Percentiles rank a stretch among this genome's conserved stretches.
Evolutionary conservation across 2,113 vertebrate species (phyloP).

Genomic region (Piprites chloris): DNA sequence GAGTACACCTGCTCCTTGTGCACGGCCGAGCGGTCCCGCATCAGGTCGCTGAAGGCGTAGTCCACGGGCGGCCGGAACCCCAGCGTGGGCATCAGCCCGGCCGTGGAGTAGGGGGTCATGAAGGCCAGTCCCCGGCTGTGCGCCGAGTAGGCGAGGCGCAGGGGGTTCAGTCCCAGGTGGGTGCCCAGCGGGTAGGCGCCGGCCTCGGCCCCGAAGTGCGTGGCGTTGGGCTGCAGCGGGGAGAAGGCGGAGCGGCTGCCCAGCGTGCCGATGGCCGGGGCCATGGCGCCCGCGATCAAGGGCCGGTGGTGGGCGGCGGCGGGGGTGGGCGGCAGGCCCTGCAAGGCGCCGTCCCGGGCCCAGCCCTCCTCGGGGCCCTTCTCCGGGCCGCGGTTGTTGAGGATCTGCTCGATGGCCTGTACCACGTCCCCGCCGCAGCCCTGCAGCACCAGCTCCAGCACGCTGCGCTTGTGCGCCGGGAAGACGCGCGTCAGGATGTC

Average conservation of each 20-base stretch:
- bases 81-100: constrained; percentile 93
- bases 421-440: constrained; percentile 98
- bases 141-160: constrained; percentile 94
- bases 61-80: constrained; percentile 98
- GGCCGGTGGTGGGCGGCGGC: constrained; percentile 82
- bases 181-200: constrained; percentile 87
- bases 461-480: constrained; percentile 93
- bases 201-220: constrained; percentile 89
- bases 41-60: constrained; percentile 98
- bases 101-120: constrained; percentile 97
- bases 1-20: constrained; percentile 93
- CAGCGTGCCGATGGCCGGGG: constrained; percentile 81
- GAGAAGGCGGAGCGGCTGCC: constrained; percentile 97
- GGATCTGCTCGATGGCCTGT: constrained; percentile 98
- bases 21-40: constrained; percentile 90
- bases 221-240: constrained; percentile 91
- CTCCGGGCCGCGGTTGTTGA: constrained; percentile 84
- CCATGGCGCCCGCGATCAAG: constrained; percentile 89
- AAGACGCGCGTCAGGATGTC: constrained; percentile 97
- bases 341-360: constrained; percentile 82
- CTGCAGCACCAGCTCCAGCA: constrained; percentile 95
- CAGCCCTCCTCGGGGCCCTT: constrained; percentile 84
- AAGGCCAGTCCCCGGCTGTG: constrained; percentile 97
- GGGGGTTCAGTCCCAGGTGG: constrained; percentile 92
- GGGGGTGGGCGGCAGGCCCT: constrained; percentile 74